Conservation (phyloP, 1,140 invertebrate genomes). For the Wiebesia pumilae region DNA sequence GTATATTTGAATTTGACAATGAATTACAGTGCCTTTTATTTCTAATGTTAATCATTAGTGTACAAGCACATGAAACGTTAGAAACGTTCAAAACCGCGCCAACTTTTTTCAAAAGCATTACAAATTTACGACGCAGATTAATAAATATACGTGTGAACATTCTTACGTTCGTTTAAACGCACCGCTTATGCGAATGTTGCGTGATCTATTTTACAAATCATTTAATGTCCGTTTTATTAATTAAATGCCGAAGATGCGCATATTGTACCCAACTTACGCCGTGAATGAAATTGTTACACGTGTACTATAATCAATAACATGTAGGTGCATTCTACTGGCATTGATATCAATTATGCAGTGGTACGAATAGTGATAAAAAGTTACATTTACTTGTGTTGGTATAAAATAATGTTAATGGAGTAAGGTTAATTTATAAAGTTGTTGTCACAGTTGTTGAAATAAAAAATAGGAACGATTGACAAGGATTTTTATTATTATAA, state of each 20-base stretch:
- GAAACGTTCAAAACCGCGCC: too few species aligned
- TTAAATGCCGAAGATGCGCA: background rate
- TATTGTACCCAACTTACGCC: background rate
- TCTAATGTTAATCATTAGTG: too few species aligned
- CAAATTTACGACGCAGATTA: too few species aligned
- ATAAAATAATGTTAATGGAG: background rate
- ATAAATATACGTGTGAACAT: background rate
- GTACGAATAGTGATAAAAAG: background rate
- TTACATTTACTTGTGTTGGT: background rate
- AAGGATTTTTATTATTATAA: too few species aligned
- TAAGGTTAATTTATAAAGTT: background rate
- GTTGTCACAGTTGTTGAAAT: background rate
- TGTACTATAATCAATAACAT: background rate
- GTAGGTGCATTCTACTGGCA: background rate
- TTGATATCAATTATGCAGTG: background rate
- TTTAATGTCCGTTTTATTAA: constrained; percentile 20
- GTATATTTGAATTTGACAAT: too few species aligned
- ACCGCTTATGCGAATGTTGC: background rate
- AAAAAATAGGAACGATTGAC: too few species aligned
- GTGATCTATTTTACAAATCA: background rate
- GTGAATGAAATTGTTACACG: constrained; percentile 27
- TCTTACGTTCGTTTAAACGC: background rate
- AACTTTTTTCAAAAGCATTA: too few species aligned
- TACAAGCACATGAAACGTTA: too few species aligned
- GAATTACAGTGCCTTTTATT: too few species aligned